Evolutionary conservation across 2,888 invertebrate genomes (phyloP), one percentile per base, ranked within the genome.

Genomic region (Hermodice carunculata): DNA sequence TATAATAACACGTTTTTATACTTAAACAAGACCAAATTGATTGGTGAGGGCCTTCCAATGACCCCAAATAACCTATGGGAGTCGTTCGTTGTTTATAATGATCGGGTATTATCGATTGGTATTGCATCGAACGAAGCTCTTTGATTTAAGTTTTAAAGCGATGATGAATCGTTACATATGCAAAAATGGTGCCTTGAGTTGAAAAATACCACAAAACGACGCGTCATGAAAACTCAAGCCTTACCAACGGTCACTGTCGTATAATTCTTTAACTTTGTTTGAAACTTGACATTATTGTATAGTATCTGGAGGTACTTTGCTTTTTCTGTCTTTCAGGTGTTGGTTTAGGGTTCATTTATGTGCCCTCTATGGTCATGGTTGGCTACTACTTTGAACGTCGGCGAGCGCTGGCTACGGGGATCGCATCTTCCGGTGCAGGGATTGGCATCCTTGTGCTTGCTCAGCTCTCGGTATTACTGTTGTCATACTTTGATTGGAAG

Each of bases 381-480:
- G 96, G 97, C 19, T 97, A 96, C 87, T 98, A 98, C 89, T 98
- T 98, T 86, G 98, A 98, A 86, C 92, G 92, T 84, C 96, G 94
- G 91, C 90, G 98, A 60, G 97, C 96, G 0, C 86, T 98, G 59
- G 98, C 98, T 0, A 98, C 97, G 0, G 98, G 98, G 3, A 91
- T 98, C 60, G 94, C 96, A 0, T 93, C 98, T 4, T 97, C 97
- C 80, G 98, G 98, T 29, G 96, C 97, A 0, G 98, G 98, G 14
- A 93, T 96, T 22, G 97, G 96, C n/a, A 93, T 93, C 8, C 93
- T 96, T 81, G 87, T 94, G 2, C 91, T 97, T 81, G 92, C 94
- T 0, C 95, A 95, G 0, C 85, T 96, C 5, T 94, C 91, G 90
- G 58, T 87, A 28, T 75, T 81, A 3, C 87, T 96, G 19, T 89